phyloP scores from a whole-genome alignment of 2,113 vertebrate species.

The Aldabrachelys gigantea region DNA sequence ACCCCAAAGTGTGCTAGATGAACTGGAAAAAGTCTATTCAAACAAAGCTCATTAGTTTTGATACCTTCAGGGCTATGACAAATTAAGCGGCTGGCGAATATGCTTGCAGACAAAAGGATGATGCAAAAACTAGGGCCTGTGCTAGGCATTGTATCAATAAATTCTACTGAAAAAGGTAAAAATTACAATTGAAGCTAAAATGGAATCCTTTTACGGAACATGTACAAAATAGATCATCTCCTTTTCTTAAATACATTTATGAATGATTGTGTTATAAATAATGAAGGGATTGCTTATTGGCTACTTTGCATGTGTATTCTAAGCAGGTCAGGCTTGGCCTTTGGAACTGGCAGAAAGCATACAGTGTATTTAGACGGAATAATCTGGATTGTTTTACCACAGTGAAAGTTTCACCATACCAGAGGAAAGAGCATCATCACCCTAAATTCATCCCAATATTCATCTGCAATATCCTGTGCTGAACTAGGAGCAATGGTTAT shows the following conservation, averaged over 20 bases:
- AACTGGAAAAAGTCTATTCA: slow-evolving; percentile 94
- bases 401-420: background rate
- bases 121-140: slow-evolving; percentile 76
- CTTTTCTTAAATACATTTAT: slow-evolving; percentile 71
- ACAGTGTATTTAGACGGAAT: background rate
- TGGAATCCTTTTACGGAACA: slow-evolving; percentile 79
- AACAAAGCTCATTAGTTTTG: slow-evolving; percentile 93
- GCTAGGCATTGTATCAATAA: slow-evolving; percentile 83
- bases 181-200: slow-evolving; percentile 80
- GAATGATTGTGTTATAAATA: slow-evolving; percentile 64
- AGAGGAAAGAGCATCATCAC: background rate
- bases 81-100: slow-evolving; percentile 89
- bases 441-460: rapidly evolving
- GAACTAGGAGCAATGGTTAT: background rate
- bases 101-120: slow-evolving; percentile 85
- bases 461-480: background rate
- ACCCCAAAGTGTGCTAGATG: slow-evolving; percentile 92
- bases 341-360: background rate
- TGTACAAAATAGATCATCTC: slow-evolving; percentile 75
- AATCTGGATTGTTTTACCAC: background rate
- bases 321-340: slow-evolving; percentile 46
- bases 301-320: slow-evolving; percentile 2
- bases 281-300: slow-evolving; percentile 39
- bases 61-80: slow-evolving; percentile 91
- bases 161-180: slow-evolving; percentile 82